Evolutionary conservation across 2,113 vertebrate species (phyloP).

Genomic region (Vulpes ferrilata): DNA sequence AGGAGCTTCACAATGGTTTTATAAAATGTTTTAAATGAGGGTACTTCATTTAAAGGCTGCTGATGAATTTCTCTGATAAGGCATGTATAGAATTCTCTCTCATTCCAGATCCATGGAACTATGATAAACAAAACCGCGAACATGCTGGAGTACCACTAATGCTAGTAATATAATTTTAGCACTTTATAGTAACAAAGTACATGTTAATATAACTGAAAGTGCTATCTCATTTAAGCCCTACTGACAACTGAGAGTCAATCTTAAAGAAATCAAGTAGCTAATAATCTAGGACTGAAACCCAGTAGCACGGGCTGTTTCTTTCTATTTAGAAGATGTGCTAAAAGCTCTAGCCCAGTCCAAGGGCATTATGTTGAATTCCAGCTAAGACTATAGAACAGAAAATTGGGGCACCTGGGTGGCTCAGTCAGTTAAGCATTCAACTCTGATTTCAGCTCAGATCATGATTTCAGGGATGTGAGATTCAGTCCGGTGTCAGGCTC

Average conservation of each 20-base stretch:
- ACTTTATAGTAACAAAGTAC: not conserved
- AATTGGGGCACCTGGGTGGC: not conserved
- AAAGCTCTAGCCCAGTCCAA: not conserved
- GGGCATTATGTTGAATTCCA: not conserved
- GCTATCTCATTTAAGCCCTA: not conserved
- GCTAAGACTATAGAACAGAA: not conserved
- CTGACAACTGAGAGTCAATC: not conserved
- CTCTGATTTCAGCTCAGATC: not conserved
- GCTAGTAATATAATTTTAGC: constrained; percentile 11
- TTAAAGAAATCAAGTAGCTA: not conserved
- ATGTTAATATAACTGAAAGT: not conserved
- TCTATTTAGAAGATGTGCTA: not conserved
- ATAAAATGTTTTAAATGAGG: not conserved
- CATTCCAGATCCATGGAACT: constrained; percentile 34
- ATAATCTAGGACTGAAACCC: not conserved
- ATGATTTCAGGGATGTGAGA: not conserved
- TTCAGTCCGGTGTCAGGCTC: not conserved
- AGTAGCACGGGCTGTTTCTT: not conserved
- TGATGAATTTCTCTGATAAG: constrained; percentile 47
- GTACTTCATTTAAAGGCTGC: constrained; percentile 26
- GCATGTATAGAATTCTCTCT: not conserved
- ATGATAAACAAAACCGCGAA: not conserved
- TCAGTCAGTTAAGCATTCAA: not conserved
- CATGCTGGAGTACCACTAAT: not conserved
- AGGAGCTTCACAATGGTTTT: not conserved